A percentile compares a stretch with the other conserved stretches of the same genome.
phyloP scores from a whole-genome alignment of 23 tunicate species.

The Ascidia mentula region DNA sequence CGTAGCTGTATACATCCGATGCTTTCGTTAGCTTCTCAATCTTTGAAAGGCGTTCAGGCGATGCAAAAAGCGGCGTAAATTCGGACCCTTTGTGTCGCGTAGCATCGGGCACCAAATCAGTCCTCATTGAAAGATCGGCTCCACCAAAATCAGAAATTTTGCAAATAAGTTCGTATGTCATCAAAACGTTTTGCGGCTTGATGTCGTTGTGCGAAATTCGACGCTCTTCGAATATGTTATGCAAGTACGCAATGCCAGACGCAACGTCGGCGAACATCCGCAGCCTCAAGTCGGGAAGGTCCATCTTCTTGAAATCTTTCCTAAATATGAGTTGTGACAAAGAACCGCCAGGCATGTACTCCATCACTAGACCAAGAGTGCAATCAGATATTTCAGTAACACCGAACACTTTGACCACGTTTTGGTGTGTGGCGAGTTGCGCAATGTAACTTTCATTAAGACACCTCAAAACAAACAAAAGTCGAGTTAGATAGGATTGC shows the following conservation, averaged over 20 bases:
- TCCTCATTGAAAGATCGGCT: neutral
- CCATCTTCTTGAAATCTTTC: too few relatives aligned
- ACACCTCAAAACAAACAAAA: neutral
- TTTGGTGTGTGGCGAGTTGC: neutral
- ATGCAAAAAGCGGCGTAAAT: neutral
- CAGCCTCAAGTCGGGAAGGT: neutral
- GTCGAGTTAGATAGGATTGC: too few relatives aligned
- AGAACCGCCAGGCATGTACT: slow-evolving; percentile 14
- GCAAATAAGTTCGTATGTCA: neutral
- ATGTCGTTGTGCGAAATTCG: slow-evolving; percentile 14
- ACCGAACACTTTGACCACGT: slow-evolving; percentile 3
- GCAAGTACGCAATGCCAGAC: slow-evolving; percentile 12
- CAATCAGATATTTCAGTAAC: neutral
- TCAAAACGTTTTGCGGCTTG: slow-evolving; percentile 3
- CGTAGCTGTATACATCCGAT: slow-evolving; percentile 10
- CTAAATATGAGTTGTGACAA: neutral
- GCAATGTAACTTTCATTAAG: neutral
- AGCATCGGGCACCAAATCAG: neutral
- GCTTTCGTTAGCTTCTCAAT: neutral
- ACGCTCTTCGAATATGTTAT: slow-evolving; percentile 7
- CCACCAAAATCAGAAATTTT: slow-evolving; percentile 27
- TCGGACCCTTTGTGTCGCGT: neutral
- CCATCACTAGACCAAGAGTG: neutral
- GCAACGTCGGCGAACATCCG: slow-evolving; percentile 2
- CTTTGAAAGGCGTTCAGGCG: slow-evolving; percentile 7